These are phyloP conservation scores for Hemibagrus wyckioides DNA, from an alignment of 2,113 vertebrate genomes.

Conservation along the genomic window DNA sequence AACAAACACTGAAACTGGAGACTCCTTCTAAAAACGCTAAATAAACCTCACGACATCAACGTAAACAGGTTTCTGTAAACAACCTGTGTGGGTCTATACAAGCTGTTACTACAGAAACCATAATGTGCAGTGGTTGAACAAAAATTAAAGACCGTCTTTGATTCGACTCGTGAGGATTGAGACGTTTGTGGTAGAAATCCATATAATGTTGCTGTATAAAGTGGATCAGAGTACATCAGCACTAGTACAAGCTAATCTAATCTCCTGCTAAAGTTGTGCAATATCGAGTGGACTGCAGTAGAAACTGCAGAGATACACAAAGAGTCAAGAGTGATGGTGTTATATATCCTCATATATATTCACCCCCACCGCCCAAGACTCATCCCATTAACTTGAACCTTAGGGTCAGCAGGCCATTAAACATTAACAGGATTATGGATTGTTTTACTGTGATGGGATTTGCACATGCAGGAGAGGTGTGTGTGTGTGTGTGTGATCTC, in stretches of 20 bases:
- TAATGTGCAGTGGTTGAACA: no score
- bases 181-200: background rate
- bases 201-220: background rate
- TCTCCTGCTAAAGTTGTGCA: background rate
- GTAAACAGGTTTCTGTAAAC: background rate
- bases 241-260: background rate
- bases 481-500: background rate
- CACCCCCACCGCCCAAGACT: background rate
- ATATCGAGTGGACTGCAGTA: background rate
- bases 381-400: constrained; percentile 16
- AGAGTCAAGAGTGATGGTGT: background rate
- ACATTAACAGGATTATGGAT: constrained; percentile 31
- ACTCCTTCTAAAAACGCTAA: background rate
- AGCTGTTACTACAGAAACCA: background rate
- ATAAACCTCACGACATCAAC: background rate
- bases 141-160: background rate
- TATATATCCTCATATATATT: constrained; percentile 8
- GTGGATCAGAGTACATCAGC: no score
- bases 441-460: constrained; percentile 1
- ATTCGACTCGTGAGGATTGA: background rate
- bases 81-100: background rate
- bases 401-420: constrained; percentile 19
- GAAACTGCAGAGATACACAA: background rate
- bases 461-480: background rate
- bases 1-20: background rate